Evolutionary conservation across 1,140 invertebrate species (phyloP), one percentile per base, ranked within the genome.

Genomic region (Limonius californicus): DNA sequence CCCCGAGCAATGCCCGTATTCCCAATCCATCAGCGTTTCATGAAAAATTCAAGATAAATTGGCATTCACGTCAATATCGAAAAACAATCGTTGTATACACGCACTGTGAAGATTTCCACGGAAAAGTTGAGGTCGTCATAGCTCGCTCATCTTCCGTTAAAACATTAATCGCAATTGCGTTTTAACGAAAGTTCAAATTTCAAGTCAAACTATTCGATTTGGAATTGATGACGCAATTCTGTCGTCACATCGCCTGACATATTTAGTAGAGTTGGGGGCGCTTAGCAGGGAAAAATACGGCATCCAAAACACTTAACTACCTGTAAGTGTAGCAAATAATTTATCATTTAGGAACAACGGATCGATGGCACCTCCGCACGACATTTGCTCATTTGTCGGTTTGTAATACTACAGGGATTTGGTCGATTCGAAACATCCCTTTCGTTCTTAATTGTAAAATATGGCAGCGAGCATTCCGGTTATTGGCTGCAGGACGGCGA

Each of bases 301-400:
- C 14, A 50, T 50, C 45, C 16, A 21, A 18, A 50, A 50, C 35
- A 39, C 35, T 39, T 39, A 39, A 39, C 35, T 39, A 39, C 35
- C 35, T 39, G 45, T 50, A 50, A 21, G 16, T 21, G 45, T 50
- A 50, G 45, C 45, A 21, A 50, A 50, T 50, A 50, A 50, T 50
- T 50, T 50, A 50, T 50, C 45, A 50, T 50, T 50, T 50, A 50
- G 16, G 15, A 50, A 50, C 45, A 50, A 50, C 45, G 45, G 45
- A 50, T 50, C 45, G 45, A 50, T 18, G 45, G 16, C 20, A 18
- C 20, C 45, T 21, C 20, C 45, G 45, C 45, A 50, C 45, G 45
- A 50, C 45, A 50, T 50, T 50, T 21, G 45, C 45, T 50, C 45
- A 50, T 50, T 50, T 50, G 45, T 50, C 20, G 45, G 16, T 19